phyloP scores from a whole-genome alignment of 2,797 vertebrate genomes.

The Buceros bicornis region DNA sequence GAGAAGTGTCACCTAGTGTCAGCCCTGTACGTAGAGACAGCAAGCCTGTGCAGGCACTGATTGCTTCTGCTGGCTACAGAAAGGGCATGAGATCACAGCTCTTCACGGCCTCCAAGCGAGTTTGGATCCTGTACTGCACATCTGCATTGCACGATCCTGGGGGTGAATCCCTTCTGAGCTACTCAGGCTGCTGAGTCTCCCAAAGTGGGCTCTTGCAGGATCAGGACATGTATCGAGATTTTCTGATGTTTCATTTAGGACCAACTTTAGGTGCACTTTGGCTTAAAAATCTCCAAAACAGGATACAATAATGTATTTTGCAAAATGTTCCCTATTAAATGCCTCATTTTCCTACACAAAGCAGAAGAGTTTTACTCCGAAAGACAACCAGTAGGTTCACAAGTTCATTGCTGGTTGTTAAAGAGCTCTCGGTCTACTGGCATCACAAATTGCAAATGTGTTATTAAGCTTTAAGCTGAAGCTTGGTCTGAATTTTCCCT shows the following conservation, averaged over 20 bases:
- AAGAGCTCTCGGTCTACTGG: background rate
- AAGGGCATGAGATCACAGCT: background rate
- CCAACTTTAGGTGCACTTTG: background rate
- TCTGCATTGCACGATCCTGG: background rate
- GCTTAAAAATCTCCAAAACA: background rate
- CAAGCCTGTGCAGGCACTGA: background rate
- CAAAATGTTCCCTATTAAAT: background rate
- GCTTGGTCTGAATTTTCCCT: background rate
- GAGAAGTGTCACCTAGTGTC: background rate
- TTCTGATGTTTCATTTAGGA: background rate
- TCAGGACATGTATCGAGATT: background rate
- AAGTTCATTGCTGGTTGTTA: background rate
- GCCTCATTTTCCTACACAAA: background rate
- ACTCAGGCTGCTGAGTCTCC: background rate
- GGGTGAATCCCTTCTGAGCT: background rate
- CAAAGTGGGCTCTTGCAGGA: background rate
- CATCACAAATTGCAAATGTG: background rate
- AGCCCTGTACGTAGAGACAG: background rate
- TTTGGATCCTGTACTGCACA: background rate
- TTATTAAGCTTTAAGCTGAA: background rate
- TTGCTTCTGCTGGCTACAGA: background rate
- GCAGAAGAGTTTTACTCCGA: background rate
- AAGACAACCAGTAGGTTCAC: background rate
- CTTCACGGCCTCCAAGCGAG: fast-evolving
- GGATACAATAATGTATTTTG: fast-evolving